Evolutionary conservation across 2,113 vertebrate genomes (phyloP), one percentile per base, ranked within the genome.

Genomic region (Kryptolebias marmoratus): DNA sequence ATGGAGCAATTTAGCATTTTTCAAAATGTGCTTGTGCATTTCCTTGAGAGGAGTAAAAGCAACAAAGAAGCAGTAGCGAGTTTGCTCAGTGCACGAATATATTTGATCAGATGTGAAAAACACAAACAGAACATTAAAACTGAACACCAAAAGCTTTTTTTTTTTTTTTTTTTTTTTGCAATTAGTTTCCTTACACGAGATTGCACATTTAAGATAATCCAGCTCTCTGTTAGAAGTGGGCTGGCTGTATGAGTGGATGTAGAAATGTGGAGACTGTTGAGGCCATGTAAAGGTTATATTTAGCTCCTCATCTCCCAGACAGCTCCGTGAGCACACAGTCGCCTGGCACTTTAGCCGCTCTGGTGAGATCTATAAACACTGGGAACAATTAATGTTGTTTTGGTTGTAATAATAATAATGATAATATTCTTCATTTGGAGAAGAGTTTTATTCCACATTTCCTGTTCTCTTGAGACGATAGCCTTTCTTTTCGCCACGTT

Each of bases 221-320:
- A 39, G 50, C 68, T 22, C 53, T 66, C 36, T 69, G 39, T 71
- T 71, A 60, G 80, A 80, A 31, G 72, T 63, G 56, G 65, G 52
- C 47, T 30, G 64, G 28, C 52, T 81, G 59, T 52, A 49, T 81
- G 60, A 16, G 82, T 81, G 76, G 75, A 69, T 79, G 81, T 68
- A 75, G 79, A 68, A 78, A 73, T 70, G 60, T 80, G n/a, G 5
- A 52, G 56, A 60, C 80, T 83, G 68, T 74, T 54, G 65, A 80
- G 66, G 63, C 75, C 84, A 74, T 70, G 65, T 77, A 75, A 79
- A 73, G 71, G 83, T 88, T 91, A 89, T 91, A 91, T 90, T 91
- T 91, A 91, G 87, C 82, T 83, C 49, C 78, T 82, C 81, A 59
- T 88, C 59, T 89, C 80, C 75, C 86, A 91, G 86, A 84, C 66